Percentiles rank a stretch among this genome's conserved stretches.
These are phyloP conservation scores for Actenoides hombroni DNA, from an alignment of 2,113 vertebrate genomes.

Conservation along the genomic window DNA sequence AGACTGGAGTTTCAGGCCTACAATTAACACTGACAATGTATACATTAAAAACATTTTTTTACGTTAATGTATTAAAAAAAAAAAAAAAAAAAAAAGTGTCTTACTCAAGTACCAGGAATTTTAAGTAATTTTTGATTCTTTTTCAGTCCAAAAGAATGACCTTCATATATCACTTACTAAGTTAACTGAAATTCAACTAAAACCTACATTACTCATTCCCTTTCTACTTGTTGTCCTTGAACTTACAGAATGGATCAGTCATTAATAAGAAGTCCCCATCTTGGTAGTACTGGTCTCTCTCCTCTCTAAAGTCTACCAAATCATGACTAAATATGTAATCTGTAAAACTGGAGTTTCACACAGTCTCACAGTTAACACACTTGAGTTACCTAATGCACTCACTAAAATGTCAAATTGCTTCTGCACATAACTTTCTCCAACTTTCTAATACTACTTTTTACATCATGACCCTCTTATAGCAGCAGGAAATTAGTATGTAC, in stretches of 20 bases:
- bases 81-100: background rate
- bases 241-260: background rate
- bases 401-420: background rate
- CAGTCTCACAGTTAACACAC: background rate
- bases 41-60: background rate
- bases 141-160: background rate
- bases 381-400: background rate
- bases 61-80: background rate
- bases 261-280: background rate
- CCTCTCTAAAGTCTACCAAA: background rate
- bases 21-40: background rate
- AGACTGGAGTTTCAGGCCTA: background rate
- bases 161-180: background rate
- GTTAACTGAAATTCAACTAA: background rate
- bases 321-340: background rate
- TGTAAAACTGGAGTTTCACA: background rate
- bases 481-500: background rate
- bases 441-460: background rate
- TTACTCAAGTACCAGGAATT: background rate
- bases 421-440: background rate
- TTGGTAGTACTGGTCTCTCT: background rate
- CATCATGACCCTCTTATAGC: background rate
- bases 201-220: background rate
- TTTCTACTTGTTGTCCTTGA: background rate
- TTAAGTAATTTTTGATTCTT: background rate